These are phyloP conservation scores for Microtus agrestis DNA, from an alignment of 2,797 vertebrate species.

Conservation along the genomic window DNA sequence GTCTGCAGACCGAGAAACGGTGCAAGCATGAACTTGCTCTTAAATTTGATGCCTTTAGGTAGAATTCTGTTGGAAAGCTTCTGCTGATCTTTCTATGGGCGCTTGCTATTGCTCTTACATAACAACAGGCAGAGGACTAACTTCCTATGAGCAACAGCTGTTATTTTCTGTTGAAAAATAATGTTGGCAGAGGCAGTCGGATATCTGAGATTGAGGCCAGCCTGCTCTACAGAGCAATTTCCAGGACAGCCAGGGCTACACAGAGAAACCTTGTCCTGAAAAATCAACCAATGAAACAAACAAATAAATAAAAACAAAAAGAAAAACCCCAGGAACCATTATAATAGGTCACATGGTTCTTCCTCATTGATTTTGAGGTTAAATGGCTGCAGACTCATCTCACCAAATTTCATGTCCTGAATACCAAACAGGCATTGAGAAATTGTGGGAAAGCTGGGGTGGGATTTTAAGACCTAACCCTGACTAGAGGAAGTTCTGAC, in stretches of 20 bases:
- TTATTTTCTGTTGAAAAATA: constrained; percentile 57
- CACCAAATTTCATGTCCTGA: not conserved
- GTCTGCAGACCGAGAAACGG: not conserved
- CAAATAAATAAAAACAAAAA: not conserved
- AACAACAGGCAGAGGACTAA: not conserved
- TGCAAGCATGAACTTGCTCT: not conserved
- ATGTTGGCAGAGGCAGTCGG: not conserved
- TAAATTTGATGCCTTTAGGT: not conserved
- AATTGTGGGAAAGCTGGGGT: not conserved
- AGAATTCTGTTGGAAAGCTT: constrained; percentile 42
- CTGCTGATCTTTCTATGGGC: constrained; percentile 17
- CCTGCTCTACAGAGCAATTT: not conserved
- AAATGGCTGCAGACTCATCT: not conserved
- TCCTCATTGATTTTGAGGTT: not conserved
- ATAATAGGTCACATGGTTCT: not conserved
- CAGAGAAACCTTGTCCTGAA: not conserved
- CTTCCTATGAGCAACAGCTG: not conserved
- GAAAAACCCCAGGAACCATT: not conserved
- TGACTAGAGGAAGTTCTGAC: not conserved
- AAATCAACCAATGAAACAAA: not conserved
- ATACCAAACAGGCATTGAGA: not conserved
- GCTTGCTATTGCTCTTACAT: not conserved
- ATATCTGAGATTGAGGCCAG: not conserved
- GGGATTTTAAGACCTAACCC: not conserved
- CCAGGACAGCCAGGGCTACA: not conserved